Conservation (phyloP, 2,113 vertebrate species). For the Salminus brasiliensis region DNA sequence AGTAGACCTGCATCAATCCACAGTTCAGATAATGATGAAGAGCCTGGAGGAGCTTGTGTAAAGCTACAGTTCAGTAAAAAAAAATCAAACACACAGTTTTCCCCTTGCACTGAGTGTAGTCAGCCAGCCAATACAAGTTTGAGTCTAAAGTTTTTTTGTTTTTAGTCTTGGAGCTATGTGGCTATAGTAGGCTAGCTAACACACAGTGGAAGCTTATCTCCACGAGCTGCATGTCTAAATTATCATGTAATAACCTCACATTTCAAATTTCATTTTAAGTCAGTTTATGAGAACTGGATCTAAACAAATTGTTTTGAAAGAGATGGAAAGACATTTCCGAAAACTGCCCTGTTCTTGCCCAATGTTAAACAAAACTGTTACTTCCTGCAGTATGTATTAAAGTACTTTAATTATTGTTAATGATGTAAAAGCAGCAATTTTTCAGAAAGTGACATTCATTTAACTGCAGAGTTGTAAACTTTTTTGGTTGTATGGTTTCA, state of each 20-base stretch:
- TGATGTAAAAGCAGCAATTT: too few relatives aligned
- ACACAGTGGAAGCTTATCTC: background rate
- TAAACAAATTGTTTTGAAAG: too few relatives aligned
- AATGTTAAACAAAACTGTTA: too few relatives aligned
- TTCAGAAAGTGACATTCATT: too few relatives aligned
- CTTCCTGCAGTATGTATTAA: too few relatives aligned
- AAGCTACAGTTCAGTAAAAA: background rate
- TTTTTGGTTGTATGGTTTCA: too few relatives aligned
- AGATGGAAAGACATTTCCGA: too few relatives aligned
- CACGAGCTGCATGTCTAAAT: background rate
- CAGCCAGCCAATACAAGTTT: background rate
- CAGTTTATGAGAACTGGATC: too few relatives aligned
- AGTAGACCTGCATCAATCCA: slow-evolving; percentile 13
- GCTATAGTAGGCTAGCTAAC: background rate
- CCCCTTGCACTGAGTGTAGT: background rate
- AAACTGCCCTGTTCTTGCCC: too few relatives aligned
- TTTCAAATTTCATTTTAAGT: background rate
- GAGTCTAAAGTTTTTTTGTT: background rate
- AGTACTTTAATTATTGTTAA: too few relatives aligned
- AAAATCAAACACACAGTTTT: background rate
- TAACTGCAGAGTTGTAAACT: too few relatives aligned
- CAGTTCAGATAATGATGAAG: slow-evolving; percentile 19
- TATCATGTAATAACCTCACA: background rate
- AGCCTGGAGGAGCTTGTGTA: slow-evolving; percentile 4
- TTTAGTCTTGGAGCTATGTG: background rate